Evolutionary conservation across 1,140 invertebrate species (phyloP).

Genomic region (Colletes gigas): DNA sequence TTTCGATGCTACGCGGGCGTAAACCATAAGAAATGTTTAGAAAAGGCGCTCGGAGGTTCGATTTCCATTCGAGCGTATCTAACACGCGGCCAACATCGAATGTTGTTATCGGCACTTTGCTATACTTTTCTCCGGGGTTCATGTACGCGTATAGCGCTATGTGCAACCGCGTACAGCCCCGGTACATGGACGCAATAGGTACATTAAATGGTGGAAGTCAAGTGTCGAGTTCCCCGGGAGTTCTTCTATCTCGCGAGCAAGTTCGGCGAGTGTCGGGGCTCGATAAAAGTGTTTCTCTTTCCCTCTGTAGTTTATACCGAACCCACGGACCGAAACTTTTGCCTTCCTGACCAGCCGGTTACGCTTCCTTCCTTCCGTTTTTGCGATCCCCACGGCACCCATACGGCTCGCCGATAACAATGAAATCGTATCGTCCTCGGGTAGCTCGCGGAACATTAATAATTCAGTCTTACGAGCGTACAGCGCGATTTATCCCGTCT

Average conservation of each 20-base stretch:
- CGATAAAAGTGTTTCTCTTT: constrained; percentile 79
- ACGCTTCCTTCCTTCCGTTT: constrained; percentile 45
- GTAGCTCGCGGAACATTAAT: constrained; percentile 40
- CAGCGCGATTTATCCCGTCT: constrained; percentile 1
- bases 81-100: neutral
- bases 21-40: no score
- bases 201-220: constrained; percentile 73
- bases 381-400: constrained; percentile 35
- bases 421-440: constrained; percentile 47
- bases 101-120: neutral
- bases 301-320: constrained; percentile 59
- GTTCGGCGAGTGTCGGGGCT: constrained; percentile 71
- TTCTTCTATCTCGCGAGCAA: constrained; percentile 72
- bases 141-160: neutral
- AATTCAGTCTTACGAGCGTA: constrained; percentile 39
- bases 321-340: constrained; percentile 61
- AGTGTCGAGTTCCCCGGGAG: constrained; percentile 63
- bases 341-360: constrained; percentile 54
- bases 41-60: no score
- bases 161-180: neutral
- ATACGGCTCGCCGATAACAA: constrained; percentile 45
- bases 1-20: no score
- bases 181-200: constrained; percentile 53
- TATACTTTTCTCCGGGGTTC: neutral
- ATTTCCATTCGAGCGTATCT: neutral